Evolutionary conservation across 2,888 invertebrate genomes (phyloP).

Genomic region (Dioctria rufipes): DNA sequence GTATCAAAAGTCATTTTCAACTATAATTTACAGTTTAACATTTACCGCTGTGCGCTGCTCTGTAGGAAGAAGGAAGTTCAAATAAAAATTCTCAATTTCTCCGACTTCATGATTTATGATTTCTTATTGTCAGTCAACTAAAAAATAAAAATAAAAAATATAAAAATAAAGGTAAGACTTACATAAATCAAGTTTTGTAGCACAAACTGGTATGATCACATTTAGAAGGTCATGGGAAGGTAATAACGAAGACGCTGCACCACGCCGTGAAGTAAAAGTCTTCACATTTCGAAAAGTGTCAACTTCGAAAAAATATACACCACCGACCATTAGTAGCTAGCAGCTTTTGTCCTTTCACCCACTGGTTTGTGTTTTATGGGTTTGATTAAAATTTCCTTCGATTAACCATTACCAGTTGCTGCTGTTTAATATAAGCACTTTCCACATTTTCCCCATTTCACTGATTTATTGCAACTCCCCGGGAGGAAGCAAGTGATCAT

Average conservation of each 20-base stretch:
- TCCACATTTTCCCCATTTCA: conserved; percentile 31
- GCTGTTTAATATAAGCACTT: background rate
- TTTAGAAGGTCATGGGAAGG: conserved; percentile 28
- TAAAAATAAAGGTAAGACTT: no score
- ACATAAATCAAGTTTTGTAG: no score
- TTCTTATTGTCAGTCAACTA: conserved; percentile 11
- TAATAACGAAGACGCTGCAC: background rate
- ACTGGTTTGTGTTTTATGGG: background rate
- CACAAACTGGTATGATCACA: background rate
- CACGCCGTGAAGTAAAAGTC: conserved; percentile 27
- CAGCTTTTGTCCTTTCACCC: no score
- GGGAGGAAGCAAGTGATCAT: conserved; percentile 1
- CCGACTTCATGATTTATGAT: conserved; percentile 21
- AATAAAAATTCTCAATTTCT: conserved; percentile 1
- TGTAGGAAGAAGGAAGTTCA: no score
- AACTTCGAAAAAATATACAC: background rate
- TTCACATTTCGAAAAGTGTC: background rate
- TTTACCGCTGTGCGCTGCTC: no score
- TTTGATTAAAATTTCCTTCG: conserved; percentile 10
- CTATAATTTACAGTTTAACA: no score
- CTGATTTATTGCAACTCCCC: conserved; percentile 14
- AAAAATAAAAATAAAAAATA: background rate
- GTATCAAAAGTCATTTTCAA: no score
- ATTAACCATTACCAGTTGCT: background rate
- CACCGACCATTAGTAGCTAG: no score